Conservation (phyloP, 2,113 vertebrate species). For the Sander lucioperca region DNA sequence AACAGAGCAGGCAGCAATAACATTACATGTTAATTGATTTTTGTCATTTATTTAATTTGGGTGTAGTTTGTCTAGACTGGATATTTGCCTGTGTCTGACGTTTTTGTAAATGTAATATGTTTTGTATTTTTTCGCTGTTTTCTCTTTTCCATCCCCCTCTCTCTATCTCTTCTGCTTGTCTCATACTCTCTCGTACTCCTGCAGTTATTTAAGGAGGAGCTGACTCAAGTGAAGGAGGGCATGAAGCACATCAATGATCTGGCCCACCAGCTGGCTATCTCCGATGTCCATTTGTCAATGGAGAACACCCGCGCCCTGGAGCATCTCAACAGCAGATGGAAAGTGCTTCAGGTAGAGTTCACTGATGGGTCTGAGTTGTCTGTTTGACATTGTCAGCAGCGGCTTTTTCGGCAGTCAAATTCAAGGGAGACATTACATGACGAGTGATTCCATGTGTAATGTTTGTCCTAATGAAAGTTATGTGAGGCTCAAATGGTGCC, state of each 20-base stretch:
- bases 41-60: not conserved
- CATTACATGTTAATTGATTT: slow-evolving; percentile 16
- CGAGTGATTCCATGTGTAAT: not conserved
- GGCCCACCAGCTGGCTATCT: slow-evolving; percentile 96
- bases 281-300: slow-evolving; percentile 96
- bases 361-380: slow-evolving; percentile 20
- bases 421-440: not conserved
- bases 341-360: slow-evolving; percentile 92
- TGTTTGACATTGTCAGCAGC: slow-evolving; percentile 35
- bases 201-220: slow-evolving; percentile 96
- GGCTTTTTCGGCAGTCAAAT: slow-evolving; percentile 15
- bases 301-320: slow-evolving; percentile 93
- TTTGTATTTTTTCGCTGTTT: slow-evolving; percentile 4
- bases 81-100: slow-evolving; percentile 14
- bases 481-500: not conserved
- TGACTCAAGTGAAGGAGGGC: slow-evolving; percentile 93
- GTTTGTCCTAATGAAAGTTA: not conserved
- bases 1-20: slow-evolving; percentile 9
- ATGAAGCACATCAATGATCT: slow-evolving; percentile 96
- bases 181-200: not conserved
- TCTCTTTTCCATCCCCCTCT: not conserved
- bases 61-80: slow-evolving; percentile 3
- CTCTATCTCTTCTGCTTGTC: slow-evolving; percentile 1
- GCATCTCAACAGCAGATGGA: slow-evolving; percentile 95
- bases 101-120: slow-evolving; percentile 12